phyloP scores from a whole-genome alignment of 23 tunicate genomes.

The Styela clava region DNA sequence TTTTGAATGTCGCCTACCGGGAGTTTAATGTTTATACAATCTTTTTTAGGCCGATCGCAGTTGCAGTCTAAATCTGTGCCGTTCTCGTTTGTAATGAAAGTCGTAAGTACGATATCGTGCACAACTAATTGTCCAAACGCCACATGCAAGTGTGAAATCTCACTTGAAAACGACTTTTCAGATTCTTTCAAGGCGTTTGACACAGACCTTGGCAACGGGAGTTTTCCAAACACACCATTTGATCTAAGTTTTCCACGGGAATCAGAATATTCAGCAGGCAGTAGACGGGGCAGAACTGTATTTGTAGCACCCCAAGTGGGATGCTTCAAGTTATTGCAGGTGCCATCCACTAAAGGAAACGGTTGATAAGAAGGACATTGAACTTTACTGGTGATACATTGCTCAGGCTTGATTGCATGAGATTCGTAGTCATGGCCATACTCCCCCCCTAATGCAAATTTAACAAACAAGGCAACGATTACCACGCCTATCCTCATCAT shows the following conservation, averaged over 20 bases:
- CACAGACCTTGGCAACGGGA: conserved; percentile 65
- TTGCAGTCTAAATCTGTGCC: conserved; percentile 53
- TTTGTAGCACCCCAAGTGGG: conserved; percentile 57
- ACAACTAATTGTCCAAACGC: conserved; percentile 80
- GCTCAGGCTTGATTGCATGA: too few relatives aligned
- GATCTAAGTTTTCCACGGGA: conserved; percentile 35
- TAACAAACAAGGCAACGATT: too few relatives aligned
- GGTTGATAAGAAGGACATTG: background rate
- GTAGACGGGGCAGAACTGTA: conserved; percentile 43
- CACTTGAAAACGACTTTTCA: background rate
- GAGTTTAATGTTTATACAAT: conserved; percentile 74
- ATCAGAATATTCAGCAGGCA: conserved; percentile 72
- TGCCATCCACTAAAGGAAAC: conserved; percentile 44
- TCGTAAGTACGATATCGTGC: conserved; percentile 76
- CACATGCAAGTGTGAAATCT: conserved; percentile 50
- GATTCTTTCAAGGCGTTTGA: conserved; percentile 47
- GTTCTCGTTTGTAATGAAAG: conserved; percentile 27
- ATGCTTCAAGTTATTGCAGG: conserved; percentile 78
- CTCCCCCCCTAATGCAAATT: too few relatives aligned
- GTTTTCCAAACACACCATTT: conserved; percentile 11
- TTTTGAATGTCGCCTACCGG: conserved; percentile 58
- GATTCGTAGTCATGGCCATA: too few relatives aligned
- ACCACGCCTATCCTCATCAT: too few relatives aligned
- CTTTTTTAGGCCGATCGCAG: conserved; percentile 50
- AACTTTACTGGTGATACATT: background rate